phyloP scores from a whole-genome alignment of 2,888 invertebrate genomes.

The Scaptomyza cyrtandrae region DNA sequence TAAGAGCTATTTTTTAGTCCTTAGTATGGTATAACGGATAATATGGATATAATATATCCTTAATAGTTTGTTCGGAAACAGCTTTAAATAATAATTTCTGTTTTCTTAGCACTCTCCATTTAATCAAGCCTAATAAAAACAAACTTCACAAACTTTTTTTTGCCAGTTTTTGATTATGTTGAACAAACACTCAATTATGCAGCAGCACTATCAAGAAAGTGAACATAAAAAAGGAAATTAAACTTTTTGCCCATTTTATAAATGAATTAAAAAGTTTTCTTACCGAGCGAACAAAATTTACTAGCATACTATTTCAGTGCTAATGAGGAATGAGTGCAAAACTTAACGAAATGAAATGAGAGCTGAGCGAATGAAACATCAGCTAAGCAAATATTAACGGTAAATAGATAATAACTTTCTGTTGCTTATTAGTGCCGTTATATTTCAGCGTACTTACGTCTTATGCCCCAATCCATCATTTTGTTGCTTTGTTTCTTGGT shows the following conservation, averaged over 20 bases:
- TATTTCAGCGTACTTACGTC: conserved; percentile 86
- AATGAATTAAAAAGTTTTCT: conserved; percentile 20
- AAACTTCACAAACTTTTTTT: conserved; percentile 12
- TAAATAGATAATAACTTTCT: conserved; percentile 5
- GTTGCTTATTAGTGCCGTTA: neutral
- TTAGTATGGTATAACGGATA: too few species aligned
- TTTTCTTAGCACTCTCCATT: neutral
- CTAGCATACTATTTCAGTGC: conserved; percentile 44
- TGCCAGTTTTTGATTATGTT: neutral
- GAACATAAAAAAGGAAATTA: conserved; percentile 7
- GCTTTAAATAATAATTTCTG: neutral
- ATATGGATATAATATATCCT: too few species aligned
- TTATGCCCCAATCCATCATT: conserved; percentile 91
- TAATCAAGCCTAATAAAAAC: conserved; percentile 12
- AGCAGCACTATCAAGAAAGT: neutral
- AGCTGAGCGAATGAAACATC: conserved; percentile 11
- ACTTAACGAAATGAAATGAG: conserved; percentile 4
- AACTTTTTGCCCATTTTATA: conserved; percentile 8
- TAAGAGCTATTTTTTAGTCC: too few species aligned
- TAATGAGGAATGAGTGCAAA: conserved; percentile 14
- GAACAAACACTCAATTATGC: conserved; percentile 30
- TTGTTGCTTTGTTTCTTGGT: conserved; percentile 70
- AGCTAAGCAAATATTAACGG: conserved; percentile 25
- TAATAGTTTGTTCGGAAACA: neutral
- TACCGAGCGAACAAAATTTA: conserved; percentile 9